These are phyloP conservation scores for Paedocypris sp. DNA, from an alignment of 2,113 vertebrate species.

Conservation along the genomic window DNA sequence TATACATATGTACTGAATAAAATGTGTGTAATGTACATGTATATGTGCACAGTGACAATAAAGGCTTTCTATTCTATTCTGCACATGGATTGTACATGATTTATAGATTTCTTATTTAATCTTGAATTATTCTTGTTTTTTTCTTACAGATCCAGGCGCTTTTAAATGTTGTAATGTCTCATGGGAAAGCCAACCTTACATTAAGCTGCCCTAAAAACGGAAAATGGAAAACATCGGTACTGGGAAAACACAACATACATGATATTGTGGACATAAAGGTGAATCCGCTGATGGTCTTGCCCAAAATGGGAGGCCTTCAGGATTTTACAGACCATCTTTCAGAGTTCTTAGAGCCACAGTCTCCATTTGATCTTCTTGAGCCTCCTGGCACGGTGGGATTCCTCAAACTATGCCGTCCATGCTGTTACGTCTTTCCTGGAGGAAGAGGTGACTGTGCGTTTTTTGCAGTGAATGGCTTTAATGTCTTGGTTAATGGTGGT, in stretches of 20 bases:
- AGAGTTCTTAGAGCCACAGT: constrained; percentile 59
- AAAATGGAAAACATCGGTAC: constrained; percentile 57
- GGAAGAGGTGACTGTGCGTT: constrained; percentile 74
- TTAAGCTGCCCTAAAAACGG: constrained; percentile 65
- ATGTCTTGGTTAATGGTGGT: constrained; percentile 71
- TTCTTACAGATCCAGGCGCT: constrained; percentile 58
- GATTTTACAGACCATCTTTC: constrained; percentile 70
- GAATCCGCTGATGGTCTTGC: constrained; percentile 56
- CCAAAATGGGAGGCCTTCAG: constrained; percentile 65
- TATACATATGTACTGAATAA: too few relatives aligned
- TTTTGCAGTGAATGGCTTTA: constrained; percentile 75
- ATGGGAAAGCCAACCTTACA: constrained; percentile 55
- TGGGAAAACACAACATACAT: constrained; percentile 54
- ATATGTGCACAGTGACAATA: too few relatives aligned
- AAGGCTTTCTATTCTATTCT: too few relatives aligned
- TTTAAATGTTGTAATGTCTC: constrained; percentile 46
- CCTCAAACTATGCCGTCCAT: constrained; percentile 72
- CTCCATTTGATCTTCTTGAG: constrained; percentile 76
- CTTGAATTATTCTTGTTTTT: neutral
- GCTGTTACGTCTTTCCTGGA: constrained; percentile 78
- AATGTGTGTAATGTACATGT: too few relatives aligned
- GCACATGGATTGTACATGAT: too few relatives aligned
- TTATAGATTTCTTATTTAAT: neutral
- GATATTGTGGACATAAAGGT: constrained; percentile 62
- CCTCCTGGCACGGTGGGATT: constrained; percentile 70